A percentile compares a stretch with the other conserved stretches of the same genome.
phyloP scores from a whole-genome alignment of 2,797 vertebrate species.

The Rhynchotus rufescens region DNA sequence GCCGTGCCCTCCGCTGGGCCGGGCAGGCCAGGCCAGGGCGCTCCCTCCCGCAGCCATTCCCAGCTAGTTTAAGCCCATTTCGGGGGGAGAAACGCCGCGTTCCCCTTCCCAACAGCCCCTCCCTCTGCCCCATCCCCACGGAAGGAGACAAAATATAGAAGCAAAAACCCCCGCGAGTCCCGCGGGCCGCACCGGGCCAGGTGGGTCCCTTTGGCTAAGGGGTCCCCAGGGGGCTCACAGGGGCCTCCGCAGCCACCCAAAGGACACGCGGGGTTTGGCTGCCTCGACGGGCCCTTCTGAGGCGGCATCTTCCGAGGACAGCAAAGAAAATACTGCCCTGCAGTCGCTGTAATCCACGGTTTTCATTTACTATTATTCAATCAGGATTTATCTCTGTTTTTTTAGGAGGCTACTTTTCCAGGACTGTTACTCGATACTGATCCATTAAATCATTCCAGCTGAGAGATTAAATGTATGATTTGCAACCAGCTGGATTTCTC shows the following conservation, averaged over 20 bases:
- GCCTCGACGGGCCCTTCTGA: not conserved
- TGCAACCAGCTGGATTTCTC: slow-evolving; percentile 76
- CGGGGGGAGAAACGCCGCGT: not conserved
- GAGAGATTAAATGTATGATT: slow-evolving; percentile 84
- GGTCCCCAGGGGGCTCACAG: too few species aligned
- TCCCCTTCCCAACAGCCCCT: not conserved
- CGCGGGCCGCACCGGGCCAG: not conserved
- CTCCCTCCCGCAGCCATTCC: not conserved
- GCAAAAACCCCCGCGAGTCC: not conserved
- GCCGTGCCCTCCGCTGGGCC: not conserved
- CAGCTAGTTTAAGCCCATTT: not conserved
- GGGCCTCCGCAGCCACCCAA: not conserved
- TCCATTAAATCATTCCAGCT: slow-evolving; percentile 86
- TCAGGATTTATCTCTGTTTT: slow-evolving; percentile 76
- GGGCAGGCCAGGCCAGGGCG: not conserved
- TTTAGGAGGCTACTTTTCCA: slow-evolving; percentile 85
- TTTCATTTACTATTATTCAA: slow-evolving; percentile 73
- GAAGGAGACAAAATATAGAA: not conserved
- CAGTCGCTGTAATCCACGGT: slow-evolving; percentile 59
- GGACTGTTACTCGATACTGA: slow-evolving; percentile 85
- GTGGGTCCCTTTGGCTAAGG: not conserved
- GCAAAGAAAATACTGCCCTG: slow-evolving; percentile 47
- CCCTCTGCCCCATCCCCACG: not conserved
- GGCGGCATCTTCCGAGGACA: slow-evolving; percentile 27
- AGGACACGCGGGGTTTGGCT: not conserved